Evolutionary conservation across 2,888 invertebrate species (phyloP).

Genomic region (Ormyrus thymus): DNA sequence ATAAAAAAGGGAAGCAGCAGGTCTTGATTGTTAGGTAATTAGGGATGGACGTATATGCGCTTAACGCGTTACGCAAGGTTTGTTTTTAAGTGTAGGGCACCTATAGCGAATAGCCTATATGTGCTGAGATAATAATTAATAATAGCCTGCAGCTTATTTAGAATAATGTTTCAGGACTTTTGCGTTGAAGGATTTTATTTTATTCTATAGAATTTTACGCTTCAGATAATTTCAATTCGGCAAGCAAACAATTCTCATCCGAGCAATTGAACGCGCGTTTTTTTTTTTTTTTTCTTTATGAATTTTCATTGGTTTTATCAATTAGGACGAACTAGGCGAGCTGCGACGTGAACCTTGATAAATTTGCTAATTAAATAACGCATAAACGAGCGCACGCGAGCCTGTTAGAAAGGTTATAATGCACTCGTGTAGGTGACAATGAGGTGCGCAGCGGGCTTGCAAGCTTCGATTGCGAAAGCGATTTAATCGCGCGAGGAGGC

Average conservation of each 20-base stretch:
- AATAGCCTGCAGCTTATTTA: no score
- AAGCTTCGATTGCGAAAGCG: slow-evolving; percentile 30
- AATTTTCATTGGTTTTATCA: no score
- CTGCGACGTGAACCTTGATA: neutral
- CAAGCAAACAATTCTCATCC: no score
- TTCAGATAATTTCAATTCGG: no score
- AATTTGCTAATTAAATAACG: slow-evolving; percentile 19
- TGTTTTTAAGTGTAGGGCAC: neutral
- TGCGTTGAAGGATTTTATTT: no score
- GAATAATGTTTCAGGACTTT: no score
- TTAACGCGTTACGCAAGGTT: slow-evolving; percentile 33
- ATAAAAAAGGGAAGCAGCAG: no score
- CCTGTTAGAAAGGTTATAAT: slow-evolving; percentile 13
- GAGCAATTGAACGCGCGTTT: no score
- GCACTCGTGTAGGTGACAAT: slow-evolving; percentile 27
- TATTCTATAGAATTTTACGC: no score
- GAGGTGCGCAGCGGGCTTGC: neutral
- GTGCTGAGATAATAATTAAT: no score
- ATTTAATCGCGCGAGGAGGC: slow-evolving; percentile 12
- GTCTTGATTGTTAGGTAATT: neutral
- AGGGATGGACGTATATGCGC: neutral
- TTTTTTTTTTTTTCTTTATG: no score
- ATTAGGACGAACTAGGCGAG: neutral
- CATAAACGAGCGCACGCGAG: neutral
- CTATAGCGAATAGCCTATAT: no score